These are phyloP conservation scores for Brachionus paranguensis DNA, from an alignment of 1,140 invertebrate genomes.

Conservation along the genomic window DNA sequence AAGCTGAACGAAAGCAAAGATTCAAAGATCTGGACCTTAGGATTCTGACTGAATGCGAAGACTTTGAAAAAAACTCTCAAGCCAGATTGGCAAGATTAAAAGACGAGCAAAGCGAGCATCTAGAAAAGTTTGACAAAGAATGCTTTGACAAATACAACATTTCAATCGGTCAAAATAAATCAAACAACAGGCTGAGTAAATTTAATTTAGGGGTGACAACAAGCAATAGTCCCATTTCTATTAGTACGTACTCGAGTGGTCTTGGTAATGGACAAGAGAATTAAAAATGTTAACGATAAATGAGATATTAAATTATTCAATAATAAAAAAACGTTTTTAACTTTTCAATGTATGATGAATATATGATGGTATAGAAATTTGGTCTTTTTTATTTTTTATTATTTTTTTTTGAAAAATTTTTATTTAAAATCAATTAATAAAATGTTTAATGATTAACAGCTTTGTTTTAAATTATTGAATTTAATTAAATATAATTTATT, in stretches of 20 bases:
- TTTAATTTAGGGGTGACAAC: no score
- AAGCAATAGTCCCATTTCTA: no score
- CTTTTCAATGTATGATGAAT: neutral
- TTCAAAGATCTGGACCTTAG: neutral
- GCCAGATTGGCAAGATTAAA: neutral
- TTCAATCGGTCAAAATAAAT: no score
- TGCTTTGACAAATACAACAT: no score
- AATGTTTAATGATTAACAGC: neutral
- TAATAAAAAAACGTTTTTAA: neutral
- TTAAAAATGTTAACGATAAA: no score
- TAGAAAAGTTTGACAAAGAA: no score
- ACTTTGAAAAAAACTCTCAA: neutral
- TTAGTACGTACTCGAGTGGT: no score
- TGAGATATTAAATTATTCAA: neutral
- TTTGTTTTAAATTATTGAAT: no score
- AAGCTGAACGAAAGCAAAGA: constrained; percentile 1
- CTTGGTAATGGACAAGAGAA: no score
- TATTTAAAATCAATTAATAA: neutral
- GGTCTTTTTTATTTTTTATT: neutral
- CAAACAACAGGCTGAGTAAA: no score
- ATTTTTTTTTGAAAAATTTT: neutral
- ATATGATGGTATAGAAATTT: neutral
- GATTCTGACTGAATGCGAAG: neutral
- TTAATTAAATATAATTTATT: no score
- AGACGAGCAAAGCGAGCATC: no score